Conservation (phyloP, 2,113 vertebrate genomes). For the Amblyopsis rosae region DNA sequence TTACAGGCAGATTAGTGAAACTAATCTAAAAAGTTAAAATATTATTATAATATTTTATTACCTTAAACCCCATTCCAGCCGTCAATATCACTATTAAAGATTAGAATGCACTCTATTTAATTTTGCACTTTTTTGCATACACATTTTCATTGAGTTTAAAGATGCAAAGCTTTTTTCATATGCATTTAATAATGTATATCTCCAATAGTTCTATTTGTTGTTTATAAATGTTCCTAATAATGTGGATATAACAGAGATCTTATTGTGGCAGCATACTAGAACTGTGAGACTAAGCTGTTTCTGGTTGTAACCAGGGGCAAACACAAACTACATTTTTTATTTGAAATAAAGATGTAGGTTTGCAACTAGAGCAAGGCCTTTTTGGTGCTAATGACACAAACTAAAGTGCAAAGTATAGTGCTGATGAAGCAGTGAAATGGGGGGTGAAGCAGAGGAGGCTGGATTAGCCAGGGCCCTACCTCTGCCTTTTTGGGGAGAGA, state of each 20-base stretch:
- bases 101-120: too few species aligned
- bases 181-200: too few species aligned
- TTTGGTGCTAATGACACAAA: conserved; percentile 48
- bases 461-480: conserved; percentile 32
- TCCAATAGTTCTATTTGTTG: too few species aligned
- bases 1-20: neutral
- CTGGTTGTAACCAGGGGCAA: conserved; percentile 43
- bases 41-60: too few species aligned
- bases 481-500: neutral
- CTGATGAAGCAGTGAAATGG: neutral
- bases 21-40: too few species aligned
- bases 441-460: neutral
- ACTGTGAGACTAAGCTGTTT: conserved; percentile 15
- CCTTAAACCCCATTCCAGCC: neutral
- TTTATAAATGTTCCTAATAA: too few species aligned
- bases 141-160: too few species aligned
- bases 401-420: conserved; percentile 5
- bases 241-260: too few species aligned
- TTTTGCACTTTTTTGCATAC: too few species aligned
- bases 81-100: neutral
- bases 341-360: conserved; percentile 45
- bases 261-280: too few species aligned
- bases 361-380: conserved; percentile 62
- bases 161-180: too few species aligned
- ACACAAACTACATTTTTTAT: conserved; percentile 62